Evolutionary conservation across 2,113 vertebrate genomes (phyloP), one percentile per base, ranked within the genome.

Genomic region (Mesoclemmys tuberculata): DNA sequence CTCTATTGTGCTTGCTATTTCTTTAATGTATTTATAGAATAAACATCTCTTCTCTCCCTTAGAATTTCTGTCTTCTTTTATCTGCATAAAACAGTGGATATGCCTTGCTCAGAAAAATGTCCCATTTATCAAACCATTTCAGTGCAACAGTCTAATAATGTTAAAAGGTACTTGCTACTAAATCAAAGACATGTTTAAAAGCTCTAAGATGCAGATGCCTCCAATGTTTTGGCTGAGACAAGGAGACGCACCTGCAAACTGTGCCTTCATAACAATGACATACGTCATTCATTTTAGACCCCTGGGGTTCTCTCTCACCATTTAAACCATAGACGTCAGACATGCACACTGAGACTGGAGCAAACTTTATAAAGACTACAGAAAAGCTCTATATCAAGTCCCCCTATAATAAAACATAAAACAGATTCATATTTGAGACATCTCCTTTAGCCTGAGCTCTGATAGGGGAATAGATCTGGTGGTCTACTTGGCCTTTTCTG

Each of bases 11-110:
- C 78, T 86, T 75, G 52, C 82, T 90, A 35, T 91, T 96, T 92
- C 92, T 58, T 83, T 80, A 88, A 93, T 83, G 56, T 97, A 97
- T 96, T 97, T 96, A 95, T 95, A 96, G 95, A 82, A 90, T 82
- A 84, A 84, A 93, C 90, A 94, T 74, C 80, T 29, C 74, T 92
- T 54, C 58, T 51, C 86, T 94, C 90, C 90, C 94, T 94, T 94
- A 93, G 92, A 84, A 78, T 94, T 94, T 93, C 90, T 96, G 48
- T 35, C 87, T 92, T 92, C 56, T 92, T 94, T 92, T 94, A 79
- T 80, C 87, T 80, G 94, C 88, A 90, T 89, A 44, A 94, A 96
- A 89, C 7, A 68, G 54, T 95, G 91, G 90, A 38, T 1, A 61
- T 82, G 6, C 93, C 94, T 96, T 90, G 61, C 26, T 9, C 56